Evolutionary conservation across 2,113 vertebrate genomes (phyloP).

Genomic region (Actinemys pallida): DNA sequence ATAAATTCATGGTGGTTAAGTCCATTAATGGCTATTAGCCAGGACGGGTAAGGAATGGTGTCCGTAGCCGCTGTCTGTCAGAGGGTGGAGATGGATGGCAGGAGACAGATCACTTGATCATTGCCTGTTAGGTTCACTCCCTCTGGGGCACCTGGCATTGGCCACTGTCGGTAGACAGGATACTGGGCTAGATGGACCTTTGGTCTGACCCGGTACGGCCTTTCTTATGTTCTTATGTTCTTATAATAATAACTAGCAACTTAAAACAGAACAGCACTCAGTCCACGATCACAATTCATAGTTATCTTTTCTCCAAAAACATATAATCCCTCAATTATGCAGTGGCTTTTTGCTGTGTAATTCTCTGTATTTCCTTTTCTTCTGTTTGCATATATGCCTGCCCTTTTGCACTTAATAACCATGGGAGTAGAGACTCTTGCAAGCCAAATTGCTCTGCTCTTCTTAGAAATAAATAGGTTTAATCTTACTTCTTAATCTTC

Average conservation of each 20-base stretch:
- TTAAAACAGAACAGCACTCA: not conserved
- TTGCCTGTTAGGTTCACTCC: too few species aligned
- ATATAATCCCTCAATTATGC: not conserved
- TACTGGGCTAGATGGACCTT: too few species aligned
- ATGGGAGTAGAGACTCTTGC: not conserved
- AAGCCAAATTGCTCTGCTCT: conserved; percentile 54
- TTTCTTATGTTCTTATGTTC: too few species aligned
- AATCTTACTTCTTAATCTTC: conserved; percentile 78
- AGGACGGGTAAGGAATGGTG: too few species aligned
- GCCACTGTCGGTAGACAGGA: too few species aligned
- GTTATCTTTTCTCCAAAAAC: not conserved
- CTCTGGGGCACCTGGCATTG: too few species aligned
- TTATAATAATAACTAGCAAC: not conserved
- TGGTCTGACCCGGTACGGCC: too few species aligned
- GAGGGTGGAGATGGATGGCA: too few species aligned
- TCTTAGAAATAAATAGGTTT: conserved; percentile 66
- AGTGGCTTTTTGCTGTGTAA: not conserved
- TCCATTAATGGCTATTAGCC: too few species aligned
- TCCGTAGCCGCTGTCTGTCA: too few species aligned
- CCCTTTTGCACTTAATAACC: conserved; percentile 10
- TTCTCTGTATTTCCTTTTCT: not conserved
- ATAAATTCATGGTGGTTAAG: too few species aligned
- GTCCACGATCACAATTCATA: not conserved
- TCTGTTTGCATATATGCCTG: not conserved
- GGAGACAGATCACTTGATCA: too few species aligned